phyloP scores from a whole-genome alignment of 1,140 invertebrate species.

The Neodiprion lecontei region DNA sequence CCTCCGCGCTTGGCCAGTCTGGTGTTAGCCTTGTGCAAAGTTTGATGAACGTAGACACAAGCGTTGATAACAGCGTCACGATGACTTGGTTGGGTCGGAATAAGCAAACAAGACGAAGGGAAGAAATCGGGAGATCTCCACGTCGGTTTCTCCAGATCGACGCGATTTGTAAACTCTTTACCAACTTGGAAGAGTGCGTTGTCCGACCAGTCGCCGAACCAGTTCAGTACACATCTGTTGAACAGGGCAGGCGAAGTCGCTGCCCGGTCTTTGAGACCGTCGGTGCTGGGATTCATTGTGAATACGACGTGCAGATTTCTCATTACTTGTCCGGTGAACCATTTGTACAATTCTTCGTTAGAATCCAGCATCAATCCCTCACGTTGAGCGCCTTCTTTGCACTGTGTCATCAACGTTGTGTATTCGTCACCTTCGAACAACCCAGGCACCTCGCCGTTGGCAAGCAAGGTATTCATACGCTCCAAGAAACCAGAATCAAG shows the following conservation, averaged over 20 bases:
- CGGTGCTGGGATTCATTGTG: constrained; percentile 99
- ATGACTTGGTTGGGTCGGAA: constrained; percentile 80
- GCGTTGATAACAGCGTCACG: constrained; percentile 97
- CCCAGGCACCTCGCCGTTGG: constrained; percentile 98
- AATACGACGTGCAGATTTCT: constrained; percentile 99
- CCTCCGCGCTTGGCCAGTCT: constrained; percentile 90
- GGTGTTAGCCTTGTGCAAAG: constrained; percentile 92
- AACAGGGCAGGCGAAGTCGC: constrained; percentile 98
- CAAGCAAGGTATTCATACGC: constrained; percentile 98
- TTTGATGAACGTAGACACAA: constrained; percentile 98
- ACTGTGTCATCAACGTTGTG: constrained; percentile 99
- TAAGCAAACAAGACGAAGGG: constrained; percentile 81
- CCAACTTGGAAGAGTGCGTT: constrained; percentile 95
- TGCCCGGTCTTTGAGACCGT: constrained; percentile 97
- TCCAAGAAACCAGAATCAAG: constrained; percentile 98
- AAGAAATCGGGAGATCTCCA: constrained; percentile 90
- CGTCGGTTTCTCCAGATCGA: constrained; percentile 81
- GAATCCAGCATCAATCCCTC: constrained; percentile 99
- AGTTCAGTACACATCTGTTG: constrained; percentile 99
- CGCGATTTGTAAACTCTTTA: constrained; percentile 84
- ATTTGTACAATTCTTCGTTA: constrained; percentile 97
- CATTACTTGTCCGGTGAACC: constrained; percentile 99
- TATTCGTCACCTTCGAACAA: constrained; percentile 96
- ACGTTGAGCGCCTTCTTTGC: constrained; percentile 97
- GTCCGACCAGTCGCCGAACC: constrained; percentile 99